phyloP scores from a whole-genome alignment of 1,140 invertebrate genomes.

The Halictus rubicundus region DNA sequence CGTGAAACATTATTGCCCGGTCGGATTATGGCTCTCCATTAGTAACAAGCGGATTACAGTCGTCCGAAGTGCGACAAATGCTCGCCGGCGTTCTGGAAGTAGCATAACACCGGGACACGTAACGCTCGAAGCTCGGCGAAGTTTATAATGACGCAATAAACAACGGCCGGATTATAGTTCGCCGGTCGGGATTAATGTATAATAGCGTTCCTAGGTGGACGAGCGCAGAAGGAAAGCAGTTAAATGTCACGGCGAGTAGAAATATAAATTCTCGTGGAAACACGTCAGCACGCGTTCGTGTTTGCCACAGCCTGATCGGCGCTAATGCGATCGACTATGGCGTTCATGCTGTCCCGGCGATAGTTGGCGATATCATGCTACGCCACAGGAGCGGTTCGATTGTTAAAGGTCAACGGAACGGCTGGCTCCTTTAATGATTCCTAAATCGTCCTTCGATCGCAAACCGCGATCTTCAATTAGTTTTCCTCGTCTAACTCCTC shows the following conservation, averaged over 20 bases:
- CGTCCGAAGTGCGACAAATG: not conserved
- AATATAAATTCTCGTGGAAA: not conserved
- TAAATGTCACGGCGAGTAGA: slow-evolving; percentile 15
- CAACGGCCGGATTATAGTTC: slow-evolving; percentile 7
- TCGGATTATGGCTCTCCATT: not conserved
- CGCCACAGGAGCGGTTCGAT: too few relatives aligned
- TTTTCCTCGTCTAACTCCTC: too few relatives aligned
- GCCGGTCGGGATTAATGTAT: slow-evolving; percentile 5
- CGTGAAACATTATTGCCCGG: not conserved
- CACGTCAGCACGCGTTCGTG: slow-evolving; percentile 5
- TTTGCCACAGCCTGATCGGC: not conserved
- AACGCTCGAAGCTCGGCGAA: not conserved
- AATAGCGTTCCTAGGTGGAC: slow-evolving; percentile 9
- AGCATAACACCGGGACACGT: not conserved
- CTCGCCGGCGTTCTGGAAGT: not conserved
- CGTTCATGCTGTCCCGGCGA: too few relatives aligned
- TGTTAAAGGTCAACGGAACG: too few relatives aligned
- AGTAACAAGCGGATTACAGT: not conserved
- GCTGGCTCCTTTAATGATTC: too few relatives aligned
- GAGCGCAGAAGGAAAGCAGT: not conserved
- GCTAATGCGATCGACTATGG: not conserved
- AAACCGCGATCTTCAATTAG: too few relatives aligned
- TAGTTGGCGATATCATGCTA: too few relatives aligned
- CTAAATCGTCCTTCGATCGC: too few relatives aligned
- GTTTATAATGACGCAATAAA: slow-evolving; percentile 2